Conservation (phyloP, 2,888 invertebrate genomes). For the Mythimna impura region DNA sequence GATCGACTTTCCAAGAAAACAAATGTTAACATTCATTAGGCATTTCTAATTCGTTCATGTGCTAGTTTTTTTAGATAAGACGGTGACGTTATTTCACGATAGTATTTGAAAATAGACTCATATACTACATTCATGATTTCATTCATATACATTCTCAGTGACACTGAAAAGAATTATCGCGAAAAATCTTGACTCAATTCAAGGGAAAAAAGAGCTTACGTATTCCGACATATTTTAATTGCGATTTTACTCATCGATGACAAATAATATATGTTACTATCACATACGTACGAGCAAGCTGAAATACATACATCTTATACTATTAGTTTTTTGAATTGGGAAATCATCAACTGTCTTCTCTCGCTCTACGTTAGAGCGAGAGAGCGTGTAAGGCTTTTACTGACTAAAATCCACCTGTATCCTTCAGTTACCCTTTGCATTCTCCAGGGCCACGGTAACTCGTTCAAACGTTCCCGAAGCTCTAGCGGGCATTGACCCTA, state of each 20-base stretch:
- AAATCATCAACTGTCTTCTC: too few species aligned
- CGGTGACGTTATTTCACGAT: neutral
- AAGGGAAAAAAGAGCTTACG: neutral
- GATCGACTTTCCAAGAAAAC: conserved; percentile 38
- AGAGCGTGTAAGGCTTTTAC: too few species aligned
- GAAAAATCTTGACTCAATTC: neutral
- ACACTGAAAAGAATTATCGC: neutral
- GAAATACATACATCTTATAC: too few species aligned
- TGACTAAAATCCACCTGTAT: too few species aligned
- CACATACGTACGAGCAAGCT: too few species aligned
- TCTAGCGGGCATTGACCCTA: too few species aligned
- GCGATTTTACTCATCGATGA: neutral
- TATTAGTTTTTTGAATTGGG: too few species aligned
- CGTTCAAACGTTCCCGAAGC: too few species aligned
- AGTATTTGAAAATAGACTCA: neutral
- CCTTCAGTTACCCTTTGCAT: too few species aligned
- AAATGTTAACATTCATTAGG: conserved; percentile 12
- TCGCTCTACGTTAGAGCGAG: too few species aligned
- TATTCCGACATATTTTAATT: neutral
- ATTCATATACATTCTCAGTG: neutral
- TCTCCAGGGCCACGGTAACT: too few species aligned
- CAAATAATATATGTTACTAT: neutral
- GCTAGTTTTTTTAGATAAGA: neutral
- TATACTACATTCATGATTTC: neutral
- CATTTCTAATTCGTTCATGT: conserved; percentile 12